These are phyloP conservation scores for Neoarius graeffei DNA, from an alignment of 2,113 vertebrate genomes.

Conservation along the genomic window DNA sequence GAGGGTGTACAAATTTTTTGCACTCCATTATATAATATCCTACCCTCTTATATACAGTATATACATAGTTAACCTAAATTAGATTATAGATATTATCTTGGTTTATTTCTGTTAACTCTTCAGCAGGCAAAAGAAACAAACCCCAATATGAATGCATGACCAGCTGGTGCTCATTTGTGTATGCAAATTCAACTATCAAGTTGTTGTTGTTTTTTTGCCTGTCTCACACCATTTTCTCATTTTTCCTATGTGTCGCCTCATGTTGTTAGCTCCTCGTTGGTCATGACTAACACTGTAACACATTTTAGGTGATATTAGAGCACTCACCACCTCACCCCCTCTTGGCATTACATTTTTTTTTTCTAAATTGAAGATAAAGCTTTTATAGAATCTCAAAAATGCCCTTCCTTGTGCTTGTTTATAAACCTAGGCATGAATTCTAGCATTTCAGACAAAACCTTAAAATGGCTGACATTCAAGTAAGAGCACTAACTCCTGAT, in stretches of 20 bases:
- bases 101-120: background rate
- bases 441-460: too few relatives aligned
- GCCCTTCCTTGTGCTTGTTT: too few relatives aligned
- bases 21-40: background rate
- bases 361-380: background rate
- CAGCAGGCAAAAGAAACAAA: background rate
- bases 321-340: background rate
- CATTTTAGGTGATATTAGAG: background rate
- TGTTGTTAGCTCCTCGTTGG: background rate
- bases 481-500: too few relatives aligned
- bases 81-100: background rate
- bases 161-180: background rate
- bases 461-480: background rate
- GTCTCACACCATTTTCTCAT: background rate
- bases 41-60: background rate
- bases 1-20: background rate
- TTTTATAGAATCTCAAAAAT: background rate
- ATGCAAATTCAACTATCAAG: background rate
- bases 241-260: background rate
- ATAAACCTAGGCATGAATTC: too few relatives aligned
- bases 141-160: background rate
- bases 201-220: background rate
- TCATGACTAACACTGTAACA: background rate
- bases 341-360: background rate
- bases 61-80: background rate